These are phyloP conservation scores for Rafetus swinhoei DNA, from an alignment of 2,113 vertebrate genomes.

Conservation along the genomic window DNA sequence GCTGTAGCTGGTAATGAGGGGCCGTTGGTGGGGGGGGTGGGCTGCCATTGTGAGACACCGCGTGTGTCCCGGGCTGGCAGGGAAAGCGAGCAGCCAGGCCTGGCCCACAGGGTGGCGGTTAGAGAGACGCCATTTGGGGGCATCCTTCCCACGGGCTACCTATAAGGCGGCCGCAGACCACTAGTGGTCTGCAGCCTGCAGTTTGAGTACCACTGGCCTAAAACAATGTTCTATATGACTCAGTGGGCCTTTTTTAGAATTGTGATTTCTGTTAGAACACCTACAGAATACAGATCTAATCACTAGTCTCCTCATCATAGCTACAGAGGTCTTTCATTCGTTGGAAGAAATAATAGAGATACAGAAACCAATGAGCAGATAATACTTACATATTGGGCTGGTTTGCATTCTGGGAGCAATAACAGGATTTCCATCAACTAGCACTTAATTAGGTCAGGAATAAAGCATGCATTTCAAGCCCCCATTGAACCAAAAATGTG, in stretches of 20 bases:
- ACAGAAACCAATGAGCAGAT: conserved; percentile 14
- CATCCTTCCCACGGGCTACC: no score
- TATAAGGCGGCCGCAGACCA: no score
- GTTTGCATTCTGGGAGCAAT: neutral
- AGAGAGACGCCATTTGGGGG: no score
- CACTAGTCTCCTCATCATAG: neutral
- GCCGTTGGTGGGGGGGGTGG: no score
- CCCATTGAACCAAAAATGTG: neutral
- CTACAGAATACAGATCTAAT: neutral
- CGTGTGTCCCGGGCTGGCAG: no score
- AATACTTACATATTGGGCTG: neutral
- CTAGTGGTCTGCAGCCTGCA: no score
- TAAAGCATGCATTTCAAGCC: neutral
- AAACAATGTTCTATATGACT: neutral
- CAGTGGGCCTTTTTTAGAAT: neutral
- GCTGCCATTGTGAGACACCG: no score
- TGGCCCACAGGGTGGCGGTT: no score
- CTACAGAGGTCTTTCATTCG: conserved; percentile 18
- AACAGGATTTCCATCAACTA: neutral
- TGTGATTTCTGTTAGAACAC: neutral
- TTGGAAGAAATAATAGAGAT: conserved; percentile 14
- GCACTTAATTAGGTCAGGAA: neutral
- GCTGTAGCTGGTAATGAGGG: no score
- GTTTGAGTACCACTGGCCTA: no score
- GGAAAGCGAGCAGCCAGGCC: no score